A percentile compares a stretch with the other conserved stretches of the same genome.
Conservation (phyloP, 2,113 vertebrate species). For the Nycticorax nycticorax region DNA sequence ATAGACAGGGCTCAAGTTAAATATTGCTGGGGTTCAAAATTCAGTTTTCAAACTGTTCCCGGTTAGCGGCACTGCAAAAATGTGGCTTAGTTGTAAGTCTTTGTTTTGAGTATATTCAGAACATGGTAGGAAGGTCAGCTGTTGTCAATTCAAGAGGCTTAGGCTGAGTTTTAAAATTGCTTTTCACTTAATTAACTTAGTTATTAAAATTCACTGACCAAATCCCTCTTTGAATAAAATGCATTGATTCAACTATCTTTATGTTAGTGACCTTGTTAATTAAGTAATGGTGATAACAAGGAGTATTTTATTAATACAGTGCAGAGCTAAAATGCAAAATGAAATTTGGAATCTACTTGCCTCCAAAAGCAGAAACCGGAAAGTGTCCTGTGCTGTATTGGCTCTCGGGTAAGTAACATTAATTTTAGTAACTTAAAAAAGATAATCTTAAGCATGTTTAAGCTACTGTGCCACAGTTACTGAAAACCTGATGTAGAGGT, state of each 20-base stretch:
- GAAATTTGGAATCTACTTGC: slow-evolving; percentile 93
- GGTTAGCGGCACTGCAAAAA: not conserved
- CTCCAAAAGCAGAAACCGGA: slow-evolving; percentile 86
- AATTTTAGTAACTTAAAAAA: not conserved
- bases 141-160: not conserved
- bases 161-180: not conserved
- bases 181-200: not conserved
- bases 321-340: slow-evolving; percentile 93
- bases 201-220: not conserved
- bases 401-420: slow-evolving; percentile 85
- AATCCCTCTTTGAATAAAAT: not conserved
- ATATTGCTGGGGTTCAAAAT: not conserved
- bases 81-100: not conserved
- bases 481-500: not conserved
- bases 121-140: not conserved
- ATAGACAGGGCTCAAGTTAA: not conserved
- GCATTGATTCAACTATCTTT: not conserved
- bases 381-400: slow-evolving; percentile 94
- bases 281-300: not conserved
- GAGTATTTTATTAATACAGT: slow-evolving; percentile 70
- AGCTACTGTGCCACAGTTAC: not conserved
- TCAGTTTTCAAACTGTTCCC: not conserved
- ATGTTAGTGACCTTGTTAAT: not conserved
- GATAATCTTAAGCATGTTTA: not conserved
- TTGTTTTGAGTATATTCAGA: not conserved